phyloP scores from a whole-genome alignment of 2,113 vertebrate species.

The Notiomystis cincta region DNA sequence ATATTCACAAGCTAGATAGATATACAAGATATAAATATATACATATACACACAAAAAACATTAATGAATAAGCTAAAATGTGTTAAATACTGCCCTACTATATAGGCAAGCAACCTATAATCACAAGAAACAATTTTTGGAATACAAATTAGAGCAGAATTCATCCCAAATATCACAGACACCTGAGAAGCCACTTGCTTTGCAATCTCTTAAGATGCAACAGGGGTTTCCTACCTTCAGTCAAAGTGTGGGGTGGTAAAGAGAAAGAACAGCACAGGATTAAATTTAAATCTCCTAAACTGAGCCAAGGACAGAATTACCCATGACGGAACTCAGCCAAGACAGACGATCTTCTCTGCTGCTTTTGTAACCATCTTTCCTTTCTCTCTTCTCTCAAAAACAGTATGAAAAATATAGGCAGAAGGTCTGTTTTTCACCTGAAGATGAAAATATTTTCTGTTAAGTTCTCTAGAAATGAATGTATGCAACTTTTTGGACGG shows the following conservation, averaged over 20 bases:
- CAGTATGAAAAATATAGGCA: neutral
- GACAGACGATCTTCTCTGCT: neutral
- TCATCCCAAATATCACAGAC: neutral
- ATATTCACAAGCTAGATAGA: neutral
- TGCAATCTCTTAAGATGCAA: neutral
- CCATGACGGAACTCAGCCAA: neutral
- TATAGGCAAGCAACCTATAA: neutral
- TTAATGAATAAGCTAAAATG: neutral
- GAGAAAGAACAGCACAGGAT: neutral
- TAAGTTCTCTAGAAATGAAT: neutral
- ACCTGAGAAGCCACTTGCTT: neutral
- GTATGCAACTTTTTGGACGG: neutral
- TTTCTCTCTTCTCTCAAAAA: neutral
- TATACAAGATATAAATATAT: neutral
- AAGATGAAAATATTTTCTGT: neutral
- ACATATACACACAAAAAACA: neutral
- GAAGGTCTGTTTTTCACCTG: neutral
- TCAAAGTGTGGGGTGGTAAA: neutral
- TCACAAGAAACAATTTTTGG: neutral
- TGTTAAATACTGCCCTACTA: neutral
- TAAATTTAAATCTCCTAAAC: neutral
- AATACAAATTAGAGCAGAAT: neutral
- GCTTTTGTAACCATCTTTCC: neutral
- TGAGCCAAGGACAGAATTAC: neutral
- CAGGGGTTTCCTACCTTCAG: neutral